Conservation (phyloP, 2,113 vertebrate genomes). For the Helogale parvula region DNA sequence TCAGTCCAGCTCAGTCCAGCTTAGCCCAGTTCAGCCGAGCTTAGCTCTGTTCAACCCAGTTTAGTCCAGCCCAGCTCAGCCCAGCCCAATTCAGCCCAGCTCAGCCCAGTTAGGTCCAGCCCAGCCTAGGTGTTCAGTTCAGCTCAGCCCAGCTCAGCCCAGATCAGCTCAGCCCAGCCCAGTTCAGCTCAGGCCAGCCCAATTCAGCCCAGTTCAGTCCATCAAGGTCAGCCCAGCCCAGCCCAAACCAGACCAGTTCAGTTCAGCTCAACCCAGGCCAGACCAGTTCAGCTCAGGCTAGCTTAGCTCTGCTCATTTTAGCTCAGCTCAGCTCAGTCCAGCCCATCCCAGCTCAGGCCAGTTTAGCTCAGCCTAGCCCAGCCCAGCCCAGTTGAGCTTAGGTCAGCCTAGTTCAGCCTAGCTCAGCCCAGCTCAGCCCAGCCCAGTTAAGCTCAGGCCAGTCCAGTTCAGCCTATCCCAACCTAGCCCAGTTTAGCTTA, state of each 20-base stretch:
- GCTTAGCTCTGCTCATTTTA: too few relatives aligned
- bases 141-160: not conserved
- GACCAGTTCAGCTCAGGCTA: not conserved
- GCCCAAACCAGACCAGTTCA: not conserved
- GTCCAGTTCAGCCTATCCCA: not conserved
- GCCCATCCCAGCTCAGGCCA: not conserved
- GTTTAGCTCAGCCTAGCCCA: not conserved
- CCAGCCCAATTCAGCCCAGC: not conserved
- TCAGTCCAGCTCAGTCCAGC: rapidly evolving
- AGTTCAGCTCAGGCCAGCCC: not conserved
- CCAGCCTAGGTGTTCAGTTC: too few relatives aligned
- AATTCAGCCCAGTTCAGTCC: not conserved
- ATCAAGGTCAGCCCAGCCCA: rapidly evolving
- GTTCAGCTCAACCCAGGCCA: not conserved
- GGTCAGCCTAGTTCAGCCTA: not conserved
- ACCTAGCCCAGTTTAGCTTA: not conserved
- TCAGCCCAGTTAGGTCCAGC: rapidly evolving
- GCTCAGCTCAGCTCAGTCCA: not conserved
- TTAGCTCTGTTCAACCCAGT: rapidly evolving
- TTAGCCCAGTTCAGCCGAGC: not conserved
- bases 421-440: not conserved
- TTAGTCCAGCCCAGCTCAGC: rapidly evolving
- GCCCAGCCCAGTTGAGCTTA: rapidly evolving
- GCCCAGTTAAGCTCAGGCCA: not conserved
- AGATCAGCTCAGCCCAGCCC: rapidly evolving